Base-by-base conservation (phyloP, 2,888 invertebrate genomes). In the Stratiomys singularior region DNA sequence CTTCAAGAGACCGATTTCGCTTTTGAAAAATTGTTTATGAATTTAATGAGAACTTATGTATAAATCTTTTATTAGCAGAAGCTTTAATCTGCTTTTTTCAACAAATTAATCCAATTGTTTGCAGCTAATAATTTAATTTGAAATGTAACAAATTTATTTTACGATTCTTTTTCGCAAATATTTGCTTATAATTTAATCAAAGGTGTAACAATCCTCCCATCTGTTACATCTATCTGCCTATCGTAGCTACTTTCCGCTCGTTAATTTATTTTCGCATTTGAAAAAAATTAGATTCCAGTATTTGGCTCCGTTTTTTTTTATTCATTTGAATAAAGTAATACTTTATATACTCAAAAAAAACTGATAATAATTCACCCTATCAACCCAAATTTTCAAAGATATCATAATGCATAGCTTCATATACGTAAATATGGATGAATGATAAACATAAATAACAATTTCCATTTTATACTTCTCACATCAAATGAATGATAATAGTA, bases 201-300 rank as follows among this genome's bases (percentile, higher is more conserved):
- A 52, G 52, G 15, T n/a, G 18, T 52, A 52, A 52, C 52, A 9
- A 5, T 9, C 3, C 15, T n/a, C 15, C 9, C 9, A 37, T 9
- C 52, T 4, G 18, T 18, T 52, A 52, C 18, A 52, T 52, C n/a
- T n/a, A n/a, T 52, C 52, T 52, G 18, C 15, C 15, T 52, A 3
- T 52, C 15, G 52, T n/a, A 18, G 52, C 37, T 37, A 66, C 66
- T 66, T 66, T 66, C 66, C 66, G 66, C 66, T 66, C 66, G 37
- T 18, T 30, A 37, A 66, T 44, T 66, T 18, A 13, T 4, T 18
- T 52, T 18, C 15, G 7, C 7, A 9, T 9, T 52, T 4, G 15
- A 52, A 52, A n/a, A 15, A 13, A 52, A 52, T n/a, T 18, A 52
- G 15, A 52, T 52, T 52, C 52, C n/a, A 52, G 52, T 52, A n/a